Evolutionary conservation across 2,888 invertebrate species (phyloP).

Genomic region (Steinernema hermaphroditum): DNA sequence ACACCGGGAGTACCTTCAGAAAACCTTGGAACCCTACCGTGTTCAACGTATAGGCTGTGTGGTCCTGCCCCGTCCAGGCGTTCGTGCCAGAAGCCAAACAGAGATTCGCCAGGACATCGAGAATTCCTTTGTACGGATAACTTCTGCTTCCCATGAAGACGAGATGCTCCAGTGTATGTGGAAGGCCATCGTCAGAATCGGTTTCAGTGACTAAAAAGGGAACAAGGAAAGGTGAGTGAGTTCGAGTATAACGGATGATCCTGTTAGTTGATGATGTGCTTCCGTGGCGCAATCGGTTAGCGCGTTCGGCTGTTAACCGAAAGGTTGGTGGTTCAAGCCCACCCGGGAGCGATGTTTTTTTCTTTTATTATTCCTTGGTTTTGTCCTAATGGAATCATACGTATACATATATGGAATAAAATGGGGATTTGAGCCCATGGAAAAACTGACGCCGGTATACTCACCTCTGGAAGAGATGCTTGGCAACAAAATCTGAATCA

Average conservation of each 20-base stretch:
- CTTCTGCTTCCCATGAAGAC: slow-evolving; percentile 86
- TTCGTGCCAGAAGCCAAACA: slow-evolving; percentile 78
- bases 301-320: slow-evolving; percentile 62
- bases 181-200: slow-evolving; percentile 86
- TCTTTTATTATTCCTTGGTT: no score
- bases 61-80: slow-evolving; percentile 83
- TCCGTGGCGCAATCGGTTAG: not conserved
- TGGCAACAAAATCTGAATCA: no score
- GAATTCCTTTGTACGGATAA: slow-evolving; percentile 72
- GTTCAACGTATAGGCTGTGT: slow-evolving; percentile 85
- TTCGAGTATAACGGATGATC: no score
- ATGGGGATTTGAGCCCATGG: no score
- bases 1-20: slow-evolving; percentile 82
- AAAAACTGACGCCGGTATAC: no score
- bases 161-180: slow-evolving; percentile 88
- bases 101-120: slow-evolving; percentile 84
- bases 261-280: slow-evolving; percentile 3
- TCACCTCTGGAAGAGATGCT: no score
- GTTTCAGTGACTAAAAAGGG: slow-evolving; percentile 80
- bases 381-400: no score
- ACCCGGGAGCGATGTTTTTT: slow-evolving; percentile 39
- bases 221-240: no score
- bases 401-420: no score
- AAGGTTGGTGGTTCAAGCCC: slow-evolving; percentile 64
- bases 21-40: slow-evolving; percentile 87